Evolutionary conservation across 2,797 vertebrate species (phyloP), one percentile per base, ranked within the genome.

Genomic region (Vespertilio murinus): DNA sequence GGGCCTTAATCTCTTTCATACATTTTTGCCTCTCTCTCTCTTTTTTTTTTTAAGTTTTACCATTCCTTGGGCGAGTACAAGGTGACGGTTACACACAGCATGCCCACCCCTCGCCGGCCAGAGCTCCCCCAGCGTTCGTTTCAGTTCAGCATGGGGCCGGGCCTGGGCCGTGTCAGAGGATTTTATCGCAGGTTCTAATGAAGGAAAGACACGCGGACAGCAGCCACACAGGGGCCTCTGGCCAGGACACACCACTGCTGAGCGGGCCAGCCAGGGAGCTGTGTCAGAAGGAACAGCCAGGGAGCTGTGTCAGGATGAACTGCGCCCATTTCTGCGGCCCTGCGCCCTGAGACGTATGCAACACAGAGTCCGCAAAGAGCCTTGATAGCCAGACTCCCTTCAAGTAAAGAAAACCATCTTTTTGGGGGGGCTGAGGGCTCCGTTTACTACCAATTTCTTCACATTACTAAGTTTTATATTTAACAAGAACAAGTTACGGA

Each of bases 1-100:
- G 56, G 78, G 56, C 91, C 95, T 95, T 97, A 97, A 97, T 97
- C 95, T 96, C 90, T 97, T 97, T 97, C 96, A 96, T 97, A 96
- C 95, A 96, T 88, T 93, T 82, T 89, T 70, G 42, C 70, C 56
- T 69, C 2, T 69, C 54, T 70, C 67, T 40, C 47, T 54, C 74
- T 67, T 75, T 80, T 45, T 65, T 67, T 69, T 69, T 38, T 38
- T 69, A 88, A 94, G 79, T 84, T 97, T 93, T 88, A 81, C 93
- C 89, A 84, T 94, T 64, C 61, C 73, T 85, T 79, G n/a, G 30
- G 83, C 89, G 70, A 94, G 75, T 47, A 64, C 49, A 47, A 56
- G 74, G 92, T 86, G 90, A 94, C 33, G 73, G 67, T 10, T 73
- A 87, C 12, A 5, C 38, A 69, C 3, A 86, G 33, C 81, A 22